phyloP scores from a whole-genome alignment of 2,888 invertebrate species.

The Thecocarcelia acutangulata region DNA sequence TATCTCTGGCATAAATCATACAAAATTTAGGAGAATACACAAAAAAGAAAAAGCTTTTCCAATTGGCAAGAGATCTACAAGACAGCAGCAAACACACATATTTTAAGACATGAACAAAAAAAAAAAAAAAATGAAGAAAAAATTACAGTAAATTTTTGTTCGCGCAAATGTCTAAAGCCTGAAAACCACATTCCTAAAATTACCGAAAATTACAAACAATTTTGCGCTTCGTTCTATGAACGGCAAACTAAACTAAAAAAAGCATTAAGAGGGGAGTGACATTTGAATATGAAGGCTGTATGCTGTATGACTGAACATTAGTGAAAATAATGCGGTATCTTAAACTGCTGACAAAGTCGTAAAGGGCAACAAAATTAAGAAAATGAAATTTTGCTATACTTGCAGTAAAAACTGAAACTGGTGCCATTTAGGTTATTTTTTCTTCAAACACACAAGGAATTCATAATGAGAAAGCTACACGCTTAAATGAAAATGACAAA shows the following conservation, averaged over 20 bases:
- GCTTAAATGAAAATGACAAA: background rate
- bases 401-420: slow-evolving; percentile 24
- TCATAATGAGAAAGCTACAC: background rate
- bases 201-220: slow-evolving; percentile 31
- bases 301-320: slow-evolving; percentile 10
- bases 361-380: slow-evolving; percentile 14
- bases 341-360: slow-evolving; percentile 59
- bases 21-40: slow-evolving; percentile 3
- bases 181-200: slow-evolving; percentile 36
- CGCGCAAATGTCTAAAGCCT: slow-evolving; percentile 18
- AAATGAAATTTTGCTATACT: slow-evolving; percentile 30
- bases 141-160: no score
- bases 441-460: background rate
- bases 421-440: background rate
- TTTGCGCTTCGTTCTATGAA: background rate
- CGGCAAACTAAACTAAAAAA: slow-evolving; percentile 12
- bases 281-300: slow-evolving; percentile 20
- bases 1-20: slow-evolving; percentile 30
- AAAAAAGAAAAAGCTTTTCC: background rate
- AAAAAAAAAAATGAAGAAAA: slow-evolving; percentile 14
- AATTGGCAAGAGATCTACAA: slow-evolving; percentile 7
- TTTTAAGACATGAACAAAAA: background rate
- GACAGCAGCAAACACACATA: background rate
- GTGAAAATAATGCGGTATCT: slow-evolving; percentile 52
- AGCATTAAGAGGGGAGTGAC: slow-evolving; percentile 23